Evolutionary conservation across 2,797 vertebrate genomes (phyloP), one percentile per base, ranked within the genome.

Genomic region (Notolabrus celidotus): DNA sequence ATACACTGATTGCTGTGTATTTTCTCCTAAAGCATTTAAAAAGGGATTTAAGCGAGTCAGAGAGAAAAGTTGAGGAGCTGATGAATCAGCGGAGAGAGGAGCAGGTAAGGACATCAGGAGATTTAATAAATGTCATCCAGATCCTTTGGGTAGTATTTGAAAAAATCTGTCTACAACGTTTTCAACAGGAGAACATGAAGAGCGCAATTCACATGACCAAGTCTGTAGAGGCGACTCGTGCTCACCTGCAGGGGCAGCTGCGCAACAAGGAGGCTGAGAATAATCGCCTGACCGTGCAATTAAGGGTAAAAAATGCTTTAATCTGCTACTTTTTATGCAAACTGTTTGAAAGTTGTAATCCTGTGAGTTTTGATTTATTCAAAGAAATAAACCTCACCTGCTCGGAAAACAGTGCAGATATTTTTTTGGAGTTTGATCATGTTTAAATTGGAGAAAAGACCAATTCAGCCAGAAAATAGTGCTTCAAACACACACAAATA

Each of bases 211-310:
- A 91, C 23, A 62, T 91, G 52, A 94, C 93, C 55, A 94, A 92
- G 59, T 92, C 94, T 41, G 80, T 91, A 55, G 94, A 95, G 73
- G 74, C 90, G 7, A 92, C 94, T 2, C 93, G 94, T 17, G 87
- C 92, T 74, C 95, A 94, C 71, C 88, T 98, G n/a, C 93, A 96
- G 60, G 50, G 74, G 25, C 95, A 98, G 72, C 93, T 97, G 55
- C 85, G 88, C 75, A 96, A 85, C 90, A 97, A 96, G 79, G 95
- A 96, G 72, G 89, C 76, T 0, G 94, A 97, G 68, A 98, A 96
- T 77, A 59, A 88, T 67, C 92, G 94, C 31, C 81, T 97, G 86
- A 94, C 90, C 75, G 79, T 88, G 22, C 92, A 96, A 58, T 89
- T 96, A 47, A 93, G 92, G 95, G 97, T 98, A 87, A 34, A 61